Percentiles rank a stretch among this genome's conserved stretches.
Evolutionary conservation across 2,113 vertebrate genomes (phyloP).

Genomic region (Euleptes europaea): DNA sequence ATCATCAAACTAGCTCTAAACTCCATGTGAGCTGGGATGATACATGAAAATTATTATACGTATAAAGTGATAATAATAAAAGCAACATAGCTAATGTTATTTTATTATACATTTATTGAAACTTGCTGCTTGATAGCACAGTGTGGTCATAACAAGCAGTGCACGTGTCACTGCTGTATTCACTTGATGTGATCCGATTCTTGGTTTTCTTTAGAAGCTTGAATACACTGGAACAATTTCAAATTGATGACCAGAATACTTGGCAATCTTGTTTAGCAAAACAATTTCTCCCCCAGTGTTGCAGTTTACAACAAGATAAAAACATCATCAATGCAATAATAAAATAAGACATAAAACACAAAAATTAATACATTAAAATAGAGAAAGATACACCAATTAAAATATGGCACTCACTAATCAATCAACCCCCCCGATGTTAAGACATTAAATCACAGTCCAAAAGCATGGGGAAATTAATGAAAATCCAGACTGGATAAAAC

Average conservation of each 20-base stretch:
- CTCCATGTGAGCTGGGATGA: background rate
- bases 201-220: background rate
- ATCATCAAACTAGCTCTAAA: background rate
- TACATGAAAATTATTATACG: background rate
- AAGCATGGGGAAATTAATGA: too few relatives aligned
- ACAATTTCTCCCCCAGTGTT: background rate
- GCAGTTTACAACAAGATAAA: too few relatives aligned
- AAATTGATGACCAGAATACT: background rate
- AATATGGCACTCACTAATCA: too few relatives aligned
- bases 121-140: background rate
- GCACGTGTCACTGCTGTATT: background rate
- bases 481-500: too few relatives aligned
- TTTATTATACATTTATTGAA: background rate
- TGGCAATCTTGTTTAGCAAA: background rate
- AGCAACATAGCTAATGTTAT: background rate
- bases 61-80: background rate
- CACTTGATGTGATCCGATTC: background rate
- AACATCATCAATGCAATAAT: too few relatives aligned
- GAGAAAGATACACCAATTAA: too few relatives aligned
- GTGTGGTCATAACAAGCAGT: background rate
- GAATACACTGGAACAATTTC: background rate
- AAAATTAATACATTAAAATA: too few relatives aligned
- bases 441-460: too few relatives aligned
- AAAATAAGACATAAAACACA: too few relatives aligned
- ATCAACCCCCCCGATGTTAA: too few relatives aligned